Percentiles rank a stretch among this genome's conserved stretches.
These are phyloP conservation scores for Carollia perspicillata DNA, from an alignment of 2,113 vertebrate species.

Conservation along the genomic window DNA sequence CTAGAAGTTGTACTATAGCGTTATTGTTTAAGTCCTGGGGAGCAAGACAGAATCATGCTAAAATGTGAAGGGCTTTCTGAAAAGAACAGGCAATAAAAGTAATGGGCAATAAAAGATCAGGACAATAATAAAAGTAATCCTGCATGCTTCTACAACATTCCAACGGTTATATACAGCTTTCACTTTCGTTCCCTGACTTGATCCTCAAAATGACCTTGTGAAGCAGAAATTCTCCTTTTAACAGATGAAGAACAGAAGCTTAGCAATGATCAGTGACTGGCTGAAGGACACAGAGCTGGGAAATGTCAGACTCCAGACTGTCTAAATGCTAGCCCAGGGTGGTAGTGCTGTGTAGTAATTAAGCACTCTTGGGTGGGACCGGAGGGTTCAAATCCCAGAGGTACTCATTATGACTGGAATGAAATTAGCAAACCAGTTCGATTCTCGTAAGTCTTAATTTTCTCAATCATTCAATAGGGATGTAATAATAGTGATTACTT, in stretches of 20 bases:
- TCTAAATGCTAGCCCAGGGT: neutral
- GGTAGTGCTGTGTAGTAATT: neutral
- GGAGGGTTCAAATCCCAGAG: neutral
- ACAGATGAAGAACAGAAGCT: neutral
- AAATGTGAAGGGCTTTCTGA: neutral
- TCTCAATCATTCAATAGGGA: neutral
- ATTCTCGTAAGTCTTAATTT: neutral
- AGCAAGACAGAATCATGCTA: neutral
- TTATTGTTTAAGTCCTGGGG: neutral
- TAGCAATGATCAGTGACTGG: constrained; percentile 6
- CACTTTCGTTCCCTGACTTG: constrained; percentile 8
- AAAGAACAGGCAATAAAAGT: neutral
- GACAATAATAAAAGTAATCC: neutral
- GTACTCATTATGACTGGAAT: neutral
- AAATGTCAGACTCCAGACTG: neutral
- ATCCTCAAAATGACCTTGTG: constrained; percentile 27
- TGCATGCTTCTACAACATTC: neutral
- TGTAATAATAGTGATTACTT: neutral
- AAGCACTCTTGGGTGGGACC: neutral
- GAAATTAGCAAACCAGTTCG: neutral
- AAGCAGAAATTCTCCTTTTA: constrained; percentile 35
- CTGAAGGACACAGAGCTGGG: neutral
- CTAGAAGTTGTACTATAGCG: neutral
- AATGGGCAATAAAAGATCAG: neutral
- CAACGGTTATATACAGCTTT: neutral